These are phyloP conservation scores for Aricia artaxerxes DNA, from an alignment of 2,888 invertebrate species.

Conservation along the genomic window DNA sequence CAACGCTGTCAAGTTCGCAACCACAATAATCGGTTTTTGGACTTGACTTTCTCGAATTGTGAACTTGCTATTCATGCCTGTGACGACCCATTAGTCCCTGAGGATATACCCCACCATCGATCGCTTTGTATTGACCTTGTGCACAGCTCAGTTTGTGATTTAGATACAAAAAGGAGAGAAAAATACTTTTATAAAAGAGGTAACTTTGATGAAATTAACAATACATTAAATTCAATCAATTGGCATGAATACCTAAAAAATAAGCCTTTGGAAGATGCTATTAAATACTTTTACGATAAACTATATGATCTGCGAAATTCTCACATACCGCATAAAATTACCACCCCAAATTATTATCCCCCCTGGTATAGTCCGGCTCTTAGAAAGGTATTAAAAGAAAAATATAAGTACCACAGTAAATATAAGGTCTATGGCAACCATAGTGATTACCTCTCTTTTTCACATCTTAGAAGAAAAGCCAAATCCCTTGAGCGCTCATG, in stretches of 20 bases:
- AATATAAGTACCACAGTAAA: neutral
- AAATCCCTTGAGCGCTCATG: neutral
- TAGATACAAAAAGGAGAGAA: neutral
- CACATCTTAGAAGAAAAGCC: neutral
- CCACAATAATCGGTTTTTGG: no score
- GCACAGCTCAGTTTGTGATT: no score
- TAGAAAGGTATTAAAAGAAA: constrained; percentile 5
- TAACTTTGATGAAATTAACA: neutral
- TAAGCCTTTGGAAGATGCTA: neutral
- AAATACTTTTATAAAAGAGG: neutral
- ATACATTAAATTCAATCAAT: neutral
- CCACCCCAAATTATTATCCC: neutral
- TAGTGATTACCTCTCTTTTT: neutral
- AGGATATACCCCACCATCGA: neutral
- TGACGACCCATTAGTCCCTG: neutral
- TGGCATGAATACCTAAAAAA: neutral
- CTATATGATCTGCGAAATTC: neutral
- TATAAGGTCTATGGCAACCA: neutral
- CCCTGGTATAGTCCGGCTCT: neutral
- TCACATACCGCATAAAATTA: neutral
- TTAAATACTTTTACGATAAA: neutral
- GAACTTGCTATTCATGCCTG: neutral
- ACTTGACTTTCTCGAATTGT: no score
- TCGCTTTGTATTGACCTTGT: neutral
- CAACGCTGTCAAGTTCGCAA: no score